phyloP scores from a whole-genome alignment of 2,113 vertebrate genomes.

The Litocranius walleri region DNA sequence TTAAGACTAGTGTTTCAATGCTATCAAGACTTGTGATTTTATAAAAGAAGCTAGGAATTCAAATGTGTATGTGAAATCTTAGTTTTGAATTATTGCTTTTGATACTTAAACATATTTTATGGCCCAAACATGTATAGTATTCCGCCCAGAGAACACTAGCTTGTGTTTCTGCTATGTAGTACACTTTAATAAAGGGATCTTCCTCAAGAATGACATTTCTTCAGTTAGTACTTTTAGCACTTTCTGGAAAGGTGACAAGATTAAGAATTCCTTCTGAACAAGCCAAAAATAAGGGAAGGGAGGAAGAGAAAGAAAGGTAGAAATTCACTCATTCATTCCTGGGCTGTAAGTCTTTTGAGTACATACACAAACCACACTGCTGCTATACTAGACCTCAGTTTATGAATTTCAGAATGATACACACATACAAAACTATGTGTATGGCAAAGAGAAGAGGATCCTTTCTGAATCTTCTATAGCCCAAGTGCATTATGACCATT shows the following conservation, averaged over 20 bases:
- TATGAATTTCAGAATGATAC: background rate
- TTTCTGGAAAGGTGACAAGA: background rate
- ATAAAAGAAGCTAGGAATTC: background rate
- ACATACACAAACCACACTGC: background rate
- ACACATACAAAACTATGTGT: background rate
- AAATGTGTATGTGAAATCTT: background rate
- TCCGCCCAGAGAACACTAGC: background rate
- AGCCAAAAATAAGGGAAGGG: background rate
- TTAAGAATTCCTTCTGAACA: background rate
- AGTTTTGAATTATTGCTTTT: background rate
- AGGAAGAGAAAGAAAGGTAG: too few species aligned
- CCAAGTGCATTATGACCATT: background rate
- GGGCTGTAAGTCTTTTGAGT: background rate
- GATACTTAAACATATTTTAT: background rate
- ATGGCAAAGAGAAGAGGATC: background rate
- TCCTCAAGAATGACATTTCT: background rate
- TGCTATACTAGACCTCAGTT: background rate
- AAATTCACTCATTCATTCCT: background rate
- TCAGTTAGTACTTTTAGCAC: background rate
- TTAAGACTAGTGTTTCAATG: background rate
- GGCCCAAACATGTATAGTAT: background rate
- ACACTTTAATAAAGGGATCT: background rate
- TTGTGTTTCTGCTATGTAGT: background rate
- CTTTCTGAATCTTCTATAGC: background rate
- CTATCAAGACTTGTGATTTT: conserved; percentile 5